Evolutionary conservation across 2,113 vertebrate species (phyloP).

Genomic region (Eolophus roseicapilla): DNA sequence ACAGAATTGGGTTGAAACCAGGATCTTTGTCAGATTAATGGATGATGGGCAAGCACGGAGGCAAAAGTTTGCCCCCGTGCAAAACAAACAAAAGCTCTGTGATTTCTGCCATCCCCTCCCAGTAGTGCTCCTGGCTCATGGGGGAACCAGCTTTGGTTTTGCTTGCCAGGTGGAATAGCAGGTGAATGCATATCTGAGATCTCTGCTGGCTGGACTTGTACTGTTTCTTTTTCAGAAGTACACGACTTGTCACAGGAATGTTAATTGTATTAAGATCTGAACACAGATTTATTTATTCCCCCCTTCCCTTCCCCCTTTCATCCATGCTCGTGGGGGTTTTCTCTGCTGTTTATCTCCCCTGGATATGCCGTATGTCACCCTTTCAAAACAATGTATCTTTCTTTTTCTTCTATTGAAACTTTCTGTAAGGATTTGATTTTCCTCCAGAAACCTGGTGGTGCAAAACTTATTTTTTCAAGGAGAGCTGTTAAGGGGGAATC

Average conservation of each 20-base stretch:
- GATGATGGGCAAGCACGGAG: neutral
- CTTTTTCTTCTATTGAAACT: neutral
- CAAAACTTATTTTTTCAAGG: neutral
- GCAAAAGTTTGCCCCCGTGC: neutral
- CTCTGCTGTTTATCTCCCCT: neutral
- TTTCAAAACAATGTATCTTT: neutral
- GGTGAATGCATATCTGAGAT: rapidly evolving
- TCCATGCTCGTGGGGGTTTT: rapidly evolving
- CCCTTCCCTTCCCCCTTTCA: no score
- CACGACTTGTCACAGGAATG: neutral
- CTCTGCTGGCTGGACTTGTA: neutral
- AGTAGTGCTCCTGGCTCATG: neutral
- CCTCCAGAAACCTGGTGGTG: neutral
- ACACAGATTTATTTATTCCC: neutral
- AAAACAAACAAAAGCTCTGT: no score
- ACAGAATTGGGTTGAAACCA: neutral
- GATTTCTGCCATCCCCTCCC: neutral
- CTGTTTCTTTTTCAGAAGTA: neutral
- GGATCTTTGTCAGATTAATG: neutral
- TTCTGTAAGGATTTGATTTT: neutral
- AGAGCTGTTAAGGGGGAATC: neutral
- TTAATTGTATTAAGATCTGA: neutral
- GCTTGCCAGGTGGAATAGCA: neutral
- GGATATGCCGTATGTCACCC: neutral
- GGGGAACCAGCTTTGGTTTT: neutral